A percentile compares a stretch with the other conserved stretches of the same genome.
Conservation (phyloP, 2,888 invertebrate genomes). For the Uropetala carovei region DNA sequence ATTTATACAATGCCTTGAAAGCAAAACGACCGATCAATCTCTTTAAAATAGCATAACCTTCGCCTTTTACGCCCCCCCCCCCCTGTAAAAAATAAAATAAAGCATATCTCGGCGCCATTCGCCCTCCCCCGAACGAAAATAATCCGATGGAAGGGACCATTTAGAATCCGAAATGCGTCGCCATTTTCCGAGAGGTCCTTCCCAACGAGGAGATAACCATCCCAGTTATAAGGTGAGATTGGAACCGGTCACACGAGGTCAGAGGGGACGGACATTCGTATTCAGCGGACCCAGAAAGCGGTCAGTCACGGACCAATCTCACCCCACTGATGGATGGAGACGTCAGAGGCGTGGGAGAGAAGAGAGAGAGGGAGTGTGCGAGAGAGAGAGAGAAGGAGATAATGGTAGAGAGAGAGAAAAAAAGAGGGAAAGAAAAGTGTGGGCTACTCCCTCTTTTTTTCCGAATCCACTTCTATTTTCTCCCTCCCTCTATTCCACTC, state of each 20-base stretch:
- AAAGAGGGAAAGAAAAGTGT: conserved; percentile 1
- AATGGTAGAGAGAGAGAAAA: not conserved
- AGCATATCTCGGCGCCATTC: not conserved
- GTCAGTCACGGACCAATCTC: not conserved
- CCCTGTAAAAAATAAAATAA: too few species aligned
- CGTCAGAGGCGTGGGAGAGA: not conserved
- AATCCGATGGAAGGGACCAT: not conserved
- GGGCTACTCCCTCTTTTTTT: not conserved
- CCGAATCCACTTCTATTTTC: conserved; percentile 1
- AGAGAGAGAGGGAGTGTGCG: too few species aligned
- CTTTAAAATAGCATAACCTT: too few species aligned
- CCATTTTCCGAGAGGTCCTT: not conserved
- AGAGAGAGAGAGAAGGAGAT: not conserved
- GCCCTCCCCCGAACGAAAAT: not conserved
- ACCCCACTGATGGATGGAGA: not conserved
- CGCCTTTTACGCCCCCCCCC: too few species aligned
- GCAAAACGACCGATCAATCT: too few species aligned
- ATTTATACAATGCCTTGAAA: too few species aligned
- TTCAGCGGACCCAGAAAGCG: not conserved
- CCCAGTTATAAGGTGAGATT: conserved; percentile 16
- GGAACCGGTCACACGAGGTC: not conserved
- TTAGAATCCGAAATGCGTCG: not conserved
- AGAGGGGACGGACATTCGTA: too few species aligned
- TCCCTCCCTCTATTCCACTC: not conserved
- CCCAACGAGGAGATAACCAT: not conserved